Conservation (phyloP, 2,888 invertebrate species). For the Atherix ibis region DNA sequence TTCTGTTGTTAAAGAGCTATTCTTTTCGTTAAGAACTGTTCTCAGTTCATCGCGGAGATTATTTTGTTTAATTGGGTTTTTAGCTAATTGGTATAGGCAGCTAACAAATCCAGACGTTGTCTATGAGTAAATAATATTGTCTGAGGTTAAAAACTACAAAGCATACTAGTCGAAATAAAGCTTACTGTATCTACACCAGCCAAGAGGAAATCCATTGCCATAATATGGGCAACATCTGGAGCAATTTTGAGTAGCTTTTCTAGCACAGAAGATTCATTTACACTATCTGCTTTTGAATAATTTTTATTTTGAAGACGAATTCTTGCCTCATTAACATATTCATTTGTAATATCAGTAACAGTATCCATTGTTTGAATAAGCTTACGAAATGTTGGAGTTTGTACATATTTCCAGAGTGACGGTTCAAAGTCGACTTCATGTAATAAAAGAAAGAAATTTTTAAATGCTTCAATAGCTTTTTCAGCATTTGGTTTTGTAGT, state of each 20-base stretch:
- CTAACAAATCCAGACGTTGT: conserved; percentile 35
- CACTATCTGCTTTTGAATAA: conserved; percentile 26
- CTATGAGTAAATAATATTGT: conserved; percentile 12
- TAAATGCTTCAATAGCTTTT: conserved; percentile 7
- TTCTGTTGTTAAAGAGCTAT: conserved; percentile 30
- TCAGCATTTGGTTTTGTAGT: conserved; percentile 6
- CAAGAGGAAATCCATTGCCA: conserved; percentile 52
- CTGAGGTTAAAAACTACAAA: neutral
- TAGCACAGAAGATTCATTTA: conserved; percentile 42
- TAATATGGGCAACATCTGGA: conserved; percentile 43
- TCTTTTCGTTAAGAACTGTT: conserved; percentile 29
- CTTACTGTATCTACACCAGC: conserved; percentile 59
- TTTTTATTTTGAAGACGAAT: conserved; percentile 17
- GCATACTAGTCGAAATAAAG: conserved; percentile 1
- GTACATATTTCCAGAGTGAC: conserved; percentile 21
- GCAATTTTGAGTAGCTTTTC: conserved; percentile 47
- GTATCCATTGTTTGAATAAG: conserved; percentile 18
- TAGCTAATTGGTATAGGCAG: conserved; percentile 44
- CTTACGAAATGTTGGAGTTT: conserved; percentile 21
- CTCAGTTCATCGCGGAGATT: conserved; percentile 42
- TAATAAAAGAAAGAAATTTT: conserved; percentile 8
- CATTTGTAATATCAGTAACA: conserved; percentile 19
- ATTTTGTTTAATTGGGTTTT: conserved; percentile 44
- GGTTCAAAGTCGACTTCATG: conserved; percentile 22
- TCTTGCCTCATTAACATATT: conserved; percentile 26